phyloP scores from a whole-genome alignment of 2,113 vertebrate species.

The Lonchura striata region DNA sequence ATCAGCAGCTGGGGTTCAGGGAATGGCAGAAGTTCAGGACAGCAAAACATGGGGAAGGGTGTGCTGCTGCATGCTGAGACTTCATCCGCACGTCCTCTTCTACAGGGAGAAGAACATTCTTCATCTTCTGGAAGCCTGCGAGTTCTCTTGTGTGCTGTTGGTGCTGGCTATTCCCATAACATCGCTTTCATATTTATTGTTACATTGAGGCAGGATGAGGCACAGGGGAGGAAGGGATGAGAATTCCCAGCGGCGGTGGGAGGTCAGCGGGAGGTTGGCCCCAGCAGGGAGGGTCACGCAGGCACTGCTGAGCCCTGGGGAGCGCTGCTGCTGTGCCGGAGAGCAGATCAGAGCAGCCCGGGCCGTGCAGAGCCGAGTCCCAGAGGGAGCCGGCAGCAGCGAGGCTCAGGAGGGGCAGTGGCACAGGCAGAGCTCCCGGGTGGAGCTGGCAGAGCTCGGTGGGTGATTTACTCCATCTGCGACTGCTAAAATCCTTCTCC shows the following conservation, averaged over 20 bases:
- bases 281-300: neutral
- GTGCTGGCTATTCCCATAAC: neutral
- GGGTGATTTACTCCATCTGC: neutral
- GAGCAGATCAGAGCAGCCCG: accelerated
- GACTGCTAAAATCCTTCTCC: neutral
- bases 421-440: neutral
- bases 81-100: neutral
- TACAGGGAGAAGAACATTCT: neutral
- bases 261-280: neutral
- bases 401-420: neutral
- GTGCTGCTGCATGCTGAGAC: neutral
- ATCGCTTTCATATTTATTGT: neutral
- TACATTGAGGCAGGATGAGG: neutral
- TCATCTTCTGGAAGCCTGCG: neutral
- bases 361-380: neutral
- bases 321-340: neutral
- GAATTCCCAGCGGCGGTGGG: neutral
- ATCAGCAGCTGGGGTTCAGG: neutral
- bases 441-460: neutral
- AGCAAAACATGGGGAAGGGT: neutral
- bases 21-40: neutral
- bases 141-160: neutral
- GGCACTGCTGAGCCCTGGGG: neutral
- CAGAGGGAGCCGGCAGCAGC: accelerated
- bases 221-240: neutral